A percentile compares a stretch with the other conserved stretches of the same genome.
phyloP scores from a whole-genome alignment of 2,797 vertebrate genomes.

The Picus viridis region DNA sequence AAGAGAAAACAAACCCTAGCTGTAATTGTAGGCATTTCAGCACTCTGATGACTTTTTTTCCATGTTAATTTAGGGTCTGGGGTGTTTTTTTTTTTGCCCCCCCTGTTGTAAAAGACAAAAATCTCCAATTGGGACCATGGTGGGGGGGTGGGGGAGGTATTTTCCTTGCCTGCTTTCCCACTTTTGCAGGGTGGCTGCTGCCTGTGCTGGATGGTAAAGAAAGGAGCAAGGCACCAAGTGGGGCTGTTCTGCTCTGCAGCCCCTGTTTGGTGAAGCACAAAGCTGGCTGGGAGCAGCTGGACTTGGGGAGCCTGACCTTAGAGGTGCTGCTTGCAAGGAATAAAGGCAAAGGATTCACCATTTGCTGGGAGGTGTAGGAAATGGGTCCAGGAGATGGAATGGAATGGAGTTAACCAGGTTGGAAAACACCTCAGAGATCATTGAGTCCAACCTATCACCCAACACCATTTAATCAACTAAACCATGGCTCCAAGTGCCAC shows the following conservation, averaged over 20 bases:
- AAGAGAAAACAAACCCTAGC: constrained; percentile 51
- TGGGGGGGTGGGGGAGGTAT: neutral
- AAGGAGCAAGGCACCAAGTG: neutral
- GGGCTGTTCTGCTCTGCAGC: neutral
- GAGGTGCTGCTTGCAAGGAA: rapidly evolving
- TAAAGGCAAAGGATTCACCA: neutral
- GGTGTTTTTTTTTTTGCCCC: too few species aligned
- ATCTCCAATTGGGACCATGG: neutral
- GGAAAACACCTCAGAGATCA: too few species aligned
- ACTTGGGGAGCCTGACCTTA: neutral
- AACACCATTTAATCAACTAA: too few species aligned
- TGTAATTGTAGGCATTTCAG: constrained; percentile 43
- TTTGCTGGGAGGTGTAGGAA: neutral
- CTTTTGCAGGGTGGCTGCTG: neutral
- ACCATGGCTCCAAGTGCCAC: too few species aligned
- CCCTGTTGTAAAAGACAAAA: neutral
- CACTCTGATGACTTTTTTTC: constrained; percentile 21
- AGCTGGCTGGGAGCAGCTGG: neutral
- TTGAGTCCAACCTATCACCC: too few species aligned
- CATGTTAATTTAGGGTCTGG: constrained; percentile 37
- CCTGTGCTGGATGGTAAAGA: neutral
- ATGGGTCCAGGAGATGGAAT: neutral
- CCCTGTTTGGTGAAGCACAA: neutral
- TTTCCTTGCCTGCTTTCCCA: neutral
- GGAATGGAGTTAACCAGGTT: too few species aligned